Evolutionary conservation across 2,888 invertebrate genomes (phyloP).

Genomic region (Andrena trimmerana): DNA sequence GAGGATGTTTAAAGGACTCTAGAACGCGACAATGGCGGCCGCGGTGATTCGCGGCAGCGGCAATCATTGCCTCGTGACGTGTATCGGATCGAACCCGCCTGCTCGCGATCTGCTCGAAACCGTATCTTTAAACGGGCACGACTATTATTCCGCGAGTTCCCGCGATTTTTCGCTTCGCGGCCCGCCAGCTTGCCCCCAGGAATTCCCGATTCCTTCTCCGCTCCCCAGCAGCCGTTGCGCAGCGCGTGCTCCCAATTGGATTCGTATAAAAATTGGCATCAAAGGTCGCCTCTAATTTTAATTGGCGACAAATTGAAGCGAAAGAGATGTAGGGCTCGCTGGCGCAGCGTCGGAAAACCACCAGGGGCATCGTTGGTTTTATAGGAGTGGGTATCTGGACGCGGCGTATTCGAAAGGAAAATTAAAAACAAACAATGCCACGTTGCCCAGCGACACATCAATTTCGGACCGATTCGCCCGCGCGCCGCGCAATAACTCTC

Average conservation of each 20-base stretch:
- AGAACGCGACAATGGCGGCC: constrained; percentile 78
- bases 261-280: neutral
- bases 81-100: constrained; percentile 57
- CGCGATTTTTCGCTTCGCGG: constrained; percentile 1
- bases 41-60: constrained; percentile 70
- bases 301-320: neutral
- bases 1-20: constrained; percentile 75
- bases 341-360: constrained; percentile 21
- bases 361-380: constrained; percentile 23
- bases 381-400: constrained; percentile 28
- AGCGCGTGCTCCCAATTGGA: neutral
- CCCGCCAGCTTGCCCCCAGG: neutral
- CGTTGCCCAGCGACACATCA: constrained; percentile 50
- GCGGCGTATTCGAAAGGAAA: constrained; percentile 55
- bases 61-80: constrained; percentile 63
- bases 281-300: neutral
- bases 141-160: constrained; percentile 11
- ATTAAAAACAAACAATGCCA: constrained; percentile 69
- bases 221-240: neutral
- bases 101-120: constrained; percentile 67
- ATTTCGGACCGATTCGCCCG: constrained; percentile 59
- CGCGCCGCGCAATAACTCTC: constrained; percentile 54
- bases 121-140: constrained; percentile 15
- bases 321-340: neutral
- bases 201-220: neutral